Evolutionary conservation across 2,113 vertebrate species (phyloP), one percentile per base, ranked within the genome.

Genomic region (Alaudala cheleensis): DNA sequence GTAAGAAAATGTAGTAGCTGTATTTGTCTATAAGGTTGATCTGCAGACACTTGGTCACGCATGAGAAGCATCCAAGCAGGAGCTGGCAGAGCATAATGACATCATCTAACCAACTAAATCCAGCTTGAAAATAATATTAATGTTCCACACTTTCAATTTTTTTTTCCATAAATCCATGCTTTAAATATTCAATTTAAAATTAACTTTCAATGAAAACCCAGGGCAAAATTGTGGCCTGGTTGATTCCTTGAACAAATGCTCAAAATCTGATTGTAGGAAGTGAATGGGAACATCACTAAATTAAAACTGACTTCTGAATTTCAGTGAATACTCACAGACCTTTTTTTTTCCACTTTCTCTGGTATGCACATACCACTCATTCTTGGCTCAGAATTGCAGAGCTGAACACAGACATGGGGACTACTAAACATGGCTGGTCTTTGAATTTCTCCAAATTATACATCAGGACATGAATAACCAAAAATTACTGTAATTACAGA

Each of bases 361-460:
- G 78, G 61, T 91, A 92, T 92, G 86, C 54, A 85, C 91, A 95
- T 95, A 92, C 78, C 78, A 87, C 73, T 96, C 81, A 89, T 91
- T 95, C 84, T 82, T 97, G 77, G 81, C 81, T 96, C 66, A 89
- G 53, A 90, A 72, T 42, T 72, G 54, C 62, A 80, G 62, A 85
- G 67, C 58, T 60, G 84, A 95, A 84, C 77, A 73, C 33, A 82
- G 89, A 82, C 87, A 76, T 92, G 83, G 80, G 86, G 81, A 81
- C 82, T 90, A 39, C 61, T 85, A 80, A 67, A 85, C 78, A 80
- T 69, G 39, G 66, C 31, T 93, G 51, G 61, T 87, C 86, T 89
- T 88, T 88, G 51, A 92, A 81, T 79, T 37, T 61, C 49, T 70
- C 58, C 62, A 90, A 95, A 87, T 85, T 95, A 92, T 15, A 87